Evolutionary conservation across 2,797 vertebrate species (phyloP).

Genomic region (Serranus cabrilla): DNA sequence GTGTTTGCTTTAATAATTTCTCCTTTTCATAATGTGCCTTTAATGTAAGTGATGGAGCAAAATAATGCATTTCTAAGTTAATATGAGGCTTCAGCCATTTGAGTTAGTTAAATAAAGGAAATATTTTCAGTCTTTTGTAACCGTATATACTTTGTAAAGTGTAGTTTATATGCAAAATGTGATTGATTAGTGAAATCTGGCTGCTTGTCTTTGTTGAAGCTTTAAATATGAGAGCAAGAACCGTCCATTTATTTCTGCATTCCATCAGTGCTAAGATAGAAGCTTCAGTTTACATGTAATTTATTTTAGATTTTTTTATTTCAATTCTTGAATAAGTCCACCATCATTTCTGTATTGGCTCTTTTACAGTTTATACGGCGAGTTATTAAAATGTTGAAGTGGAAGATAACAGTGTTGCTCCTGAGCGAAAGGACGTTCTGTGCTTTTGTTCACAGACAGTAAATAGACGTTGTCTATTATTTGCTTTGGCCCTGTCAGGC

Average conservation of each 20-base stretch:
- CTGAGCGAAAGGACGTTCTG: constrained; percentile 13
- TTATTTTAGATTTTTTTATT: background rate
- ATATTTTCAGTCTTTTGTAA: background rate
- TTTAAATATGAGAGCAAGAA: background rate
- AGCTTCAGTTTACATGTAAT: background rate
- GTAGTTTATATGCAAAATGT: background rate
- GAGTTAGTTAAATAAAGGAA: too few species aligned
- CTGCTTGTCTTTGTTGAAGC: background rate
- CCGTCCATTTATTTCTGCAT: background rate
- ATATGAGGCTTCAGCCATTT: background rate
- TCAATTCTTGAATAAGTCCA: background rate
- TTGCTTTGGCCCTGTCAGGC: constrained; percentile 55
- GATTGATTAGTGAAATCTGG: background rate
- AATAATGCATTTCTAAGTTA: too few species aligned
- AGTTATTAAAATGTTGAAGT: constrained; percentile 12
- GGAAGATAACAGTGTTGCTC: constrained; percentile 10
- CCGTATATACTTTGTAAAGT: background rate
- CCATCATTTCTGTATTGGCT: background rate
- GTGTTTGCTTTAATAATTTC: background rate
- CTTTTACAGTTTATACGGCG: constrained; percentile 8
- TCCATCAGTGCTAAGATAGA: background rate
- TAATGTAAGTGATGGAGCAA: background rate
- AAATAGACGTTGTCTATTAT: constrained; percentile 66
- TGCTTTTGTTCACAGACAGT: constrained; percentile 56
- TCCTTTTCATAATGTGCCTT: background rate